phyloP scores from a whole-genome alignment of 2,797 vertebrate genomes.

The Carduelis carduelis region DNA sequence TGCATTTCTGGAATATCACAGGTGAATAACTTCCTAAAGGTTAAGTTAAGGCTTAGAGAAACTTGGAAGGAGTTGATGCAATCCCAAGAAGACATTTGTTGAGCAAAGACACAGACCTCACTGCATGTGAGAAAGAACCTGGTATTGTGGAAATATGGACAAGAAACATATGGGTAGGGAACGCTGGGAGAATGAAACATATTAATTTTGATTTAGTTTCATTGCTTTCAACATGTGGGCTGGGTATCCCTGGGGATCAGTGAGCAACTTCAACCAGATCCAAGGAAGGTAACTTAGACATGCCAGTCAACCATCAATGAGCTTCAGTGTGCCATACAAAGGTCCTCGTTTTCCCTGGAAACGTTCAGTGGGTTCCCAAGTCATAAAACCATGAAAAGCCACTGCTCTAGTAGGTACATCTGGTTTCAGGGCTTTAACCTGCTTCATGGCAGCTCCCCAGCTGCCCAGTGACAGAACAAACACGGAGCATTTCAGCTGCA shows the following conservation, averaged over 20 bases:
- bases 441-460: constrained; percentile 8
- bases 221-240: neutral
- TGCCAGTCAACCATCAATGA: neutral
- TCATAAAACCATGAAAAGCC: neutral
- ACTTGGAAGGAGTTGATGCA: neutral
- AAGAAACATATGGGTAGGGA: neutral
- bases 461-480: constrained; percentile 4
- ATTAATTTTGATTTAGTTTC: neutral
- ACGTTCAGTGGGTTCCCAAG: neutral
- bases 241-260: neutral
- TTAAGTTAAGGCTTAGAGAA: neutral
- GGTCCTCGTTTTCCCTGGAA: neutral
- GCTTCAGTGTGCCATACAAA: neutral
- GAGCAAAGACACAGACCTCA: neutral
- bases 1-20: neutral
- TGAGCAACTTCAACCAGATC: neutral
- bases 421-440: constrained; percentile 17
- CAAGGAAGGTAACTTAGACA: neutral
- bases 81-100: neutral
- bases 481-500: neutral
- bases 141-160: neutral
- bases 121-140: neutral
- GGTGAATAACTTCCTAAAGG: neutral
- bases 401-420: neutral
- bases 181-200: neutral